These are phyloP conservation scores for Muntiacus muntjak DNA, from an alignment of 2,113 vertebrate genomes.

Conservation along the genomic window DNA sequence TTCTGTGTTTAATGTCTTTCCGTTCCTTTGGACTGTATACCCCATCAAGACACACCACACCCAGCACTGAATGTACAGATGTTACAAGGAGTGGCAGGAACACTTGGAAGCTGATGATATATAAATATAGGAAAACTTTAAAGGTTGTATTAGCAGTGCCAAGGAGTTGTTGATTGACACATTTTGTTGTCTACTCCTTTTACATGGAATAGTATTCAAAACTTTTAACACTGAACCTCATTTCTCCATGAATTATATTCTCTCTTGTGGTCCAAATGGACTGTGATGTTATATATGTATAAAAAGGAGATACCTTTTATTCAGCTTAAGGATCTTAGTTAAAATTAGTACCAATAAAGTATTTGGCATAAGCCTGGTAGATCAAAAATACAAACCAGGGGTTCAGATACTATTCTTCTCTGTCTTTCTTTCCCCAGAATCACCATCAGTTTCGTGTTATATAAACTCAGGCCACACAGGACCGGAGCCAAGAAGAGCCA, in stretches of 20 bases:
- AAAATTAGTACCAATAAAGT: neutral
- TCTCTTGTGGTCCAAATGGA: neutral
- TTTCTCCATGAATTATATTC: neutral
- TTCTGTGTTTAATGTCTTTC: neutral
- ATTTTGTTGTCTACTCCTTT: neutral
- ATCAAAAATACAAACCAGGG: neutral
- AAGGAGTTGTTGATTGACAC: neutral
- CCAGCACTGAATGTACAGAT: neutral
- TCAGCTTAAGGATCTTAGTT: neutral
- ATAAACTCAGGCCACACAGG: neutral
- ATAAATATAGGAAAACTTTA: neutral
- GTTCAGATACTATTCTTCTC: neutral
- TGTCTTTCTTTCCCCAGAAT: neutral
- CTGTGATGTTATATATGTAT: neutral
- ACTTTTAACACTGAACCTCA: neutral
- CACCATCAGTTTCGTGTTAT: neutral
- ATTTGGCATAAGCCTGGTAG: neutral
- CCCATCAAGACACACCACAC: too few relatives aligned
- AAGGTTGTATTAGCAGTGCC: neutral
- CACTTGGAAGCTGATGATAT: neutral
- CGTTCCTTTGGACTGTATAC: too few relatives aligned
- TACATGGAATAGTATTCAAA: neutral
- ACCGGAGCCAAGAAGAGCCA: neutral
- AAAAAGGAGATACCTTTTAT: neutral
- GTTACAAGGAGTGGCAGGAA: neutral